These are phyloP conservation scores for Propithecus perrieri DNA, from an alignment of 2,797 vertebrate species.

Conservation along the genomic window DNA sequence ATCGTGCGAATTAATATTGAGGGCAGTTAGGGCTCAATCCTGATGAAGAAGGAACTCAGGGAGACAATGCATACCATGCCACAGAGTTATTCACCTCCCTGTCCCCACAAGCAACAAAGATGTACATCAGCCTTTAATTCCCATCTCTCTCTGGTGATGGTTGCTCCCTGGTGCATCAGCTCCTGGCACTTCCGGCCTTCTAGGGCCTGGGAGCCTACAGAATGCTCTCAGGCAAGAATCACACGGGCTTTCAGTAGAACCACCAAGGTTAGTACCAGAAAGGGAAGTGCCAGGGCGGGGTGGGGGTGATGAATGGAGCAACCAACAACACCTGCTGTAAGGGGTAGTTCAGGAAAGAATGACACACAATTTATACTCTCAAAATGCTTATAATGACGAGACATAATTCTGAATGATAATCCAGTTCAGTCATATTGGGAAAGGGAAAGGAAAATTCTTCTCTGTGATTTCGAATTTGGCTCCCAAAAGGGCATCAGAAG, in stretches of 20 bases:
- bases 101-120: fast-evolving
- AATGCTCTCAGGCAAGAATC: not conserved
- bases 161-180: not conserved
- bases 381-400: not conserved
- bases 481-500: not conserved
- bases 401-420: not conserved
- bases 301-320: not conserved
- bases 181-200: not conserved
- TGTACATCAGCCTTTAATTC: not conserved
- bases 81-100: not conserved
- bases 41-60: not conserved
- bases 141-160: not conserved
- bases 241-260: not conserved
- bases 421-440: not conserved
- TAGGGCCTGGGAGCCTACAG: not conserved
- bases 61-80: not conserved
- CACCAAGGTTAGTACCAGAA: not conserved
- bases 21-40: not conserved
- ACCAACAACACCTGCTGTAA: fast-evolving
- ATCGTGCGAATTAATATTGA: not conserved
- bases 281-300: not conserved
- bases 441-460: not conserved
- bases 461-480: not conserved
- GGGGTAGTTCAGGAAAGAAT: not conserved
- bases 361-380: not conserved